Conservation (phyloP, 2,888 invertebrate genomes). For the Tetranychus piercei region DNA sequence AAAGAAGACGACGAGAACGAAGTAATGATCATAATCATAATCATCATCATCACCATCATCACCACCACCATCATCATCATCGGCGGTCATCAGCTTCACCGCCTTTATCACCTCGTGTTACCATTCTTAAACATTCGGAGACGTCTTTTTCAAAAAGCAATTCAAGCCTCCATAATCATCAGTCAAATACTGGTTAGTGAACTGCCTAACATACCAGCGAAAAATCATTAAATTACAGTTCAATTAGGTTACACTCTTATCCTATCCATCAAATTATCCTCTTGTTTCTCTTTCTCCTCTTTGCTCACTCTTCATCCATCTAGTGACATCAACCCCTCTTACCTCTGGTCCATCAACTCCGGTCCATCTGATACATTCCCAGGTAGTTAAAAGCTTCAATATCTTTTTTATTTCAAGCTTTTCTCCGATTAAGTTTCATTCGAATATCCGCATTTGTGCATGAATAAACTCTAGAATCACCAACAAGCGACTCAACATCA, state of each 20-base stretch:
- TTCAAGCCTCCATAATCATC: not conserved
- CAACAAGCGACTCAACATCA: not conserved
- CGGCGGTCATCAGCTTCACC: not conserved
- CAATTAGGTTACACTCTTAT: not conserved
- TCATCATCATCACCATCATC: too few relatives aligned
- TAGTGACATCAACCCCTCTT: not conserved
- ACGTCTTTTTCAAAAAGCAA: too few relatives aligned
- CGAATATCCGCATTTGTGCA: not conserved
- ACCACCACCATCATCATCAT: not conserved
- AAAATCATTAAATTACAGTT: not conserved
- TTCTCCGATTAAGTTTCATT: not conserved
- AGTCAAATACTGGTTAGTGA: not conserved
- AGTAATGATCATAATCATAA: not conserved
- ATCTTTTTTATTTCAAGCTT: not conserved
- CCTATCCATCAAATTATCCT: not conserved
- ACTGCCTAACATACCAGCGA: too few relatives aligned
- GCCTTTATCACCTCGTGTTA: slow-evolving; percentile 1
- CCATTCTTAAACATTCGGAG: not conserved
- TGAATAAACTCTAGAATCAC: not conserved
- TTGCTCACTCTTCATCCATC: not conserved
- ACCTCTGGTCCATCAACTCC: not conserved
- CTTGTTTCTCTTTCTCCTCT: not conserved
- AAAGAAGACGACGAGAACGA: slow-evolving; percentile 2
- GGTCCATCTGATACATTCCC: not conserved
- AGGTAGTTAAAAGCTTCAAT: not conserved